Base-by-base conservation (phyloP, 2,888 invertebrate species). In the Clitarchus hookeri region DNA sequence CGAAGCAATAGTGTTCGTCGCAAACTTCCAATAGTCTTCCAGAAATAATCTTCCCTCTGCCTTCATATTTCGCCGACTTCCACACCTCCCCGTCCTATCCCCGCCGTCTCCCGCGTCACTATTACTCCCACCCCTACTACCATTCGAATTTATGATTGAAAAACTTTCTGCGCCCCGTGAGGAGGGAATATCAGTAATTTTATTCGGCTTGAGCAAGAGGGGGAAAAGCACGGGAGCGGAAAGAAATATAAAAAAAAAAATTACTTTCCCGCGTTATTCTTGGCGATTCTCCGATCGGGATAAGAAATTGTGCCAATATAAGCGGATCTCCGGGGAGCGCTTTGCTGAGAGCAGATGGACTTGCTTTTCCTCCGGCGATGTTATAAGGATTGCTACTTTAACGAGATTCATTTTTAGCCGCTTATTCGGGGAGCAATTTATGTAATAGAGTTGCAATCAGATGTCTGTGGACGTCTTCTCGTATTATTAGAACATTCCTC, bases 231-330 rank as follows among this genome's bases (percentile, higher is more conserved):
- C 65, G 12, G n/a, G n/a, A 65, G 6, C 65, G 65, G 48, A 48
- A 48, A 48, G 48, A 48, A 48, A 48, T 48, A 48, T 48, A 48
- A 48, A 2, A 48, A 48, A 48, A 48, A 48, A 48, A 48, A 48
- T 48, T 48, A 48, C 48, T 48, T 8, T 48, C 48, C 48, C 48
- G 48, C 6, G 48, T 48, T 48, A 48, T 48, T 48, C 48, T 48
- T 48, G 48, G 48, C 8, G 11, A 48, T 48, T 48, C 48, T 12
- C 48, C 65, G 65, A 13, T 65, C 65, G 65, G 65, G 65, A 65
- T 65, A 65, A 65, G 65, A 23, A 65, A 65, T 65, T n/a, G 65
- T 65, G n/a, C 65, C 65, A 65, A 65, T 65, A 65, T 65, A 65
- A 65, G 23, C 65, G 11, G 65, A 65, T 65, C 65, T 23, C 0